Conservation (phyloP, 1,140 invertebrate genomes). For the Drosophila nigromelanica region DNA sequence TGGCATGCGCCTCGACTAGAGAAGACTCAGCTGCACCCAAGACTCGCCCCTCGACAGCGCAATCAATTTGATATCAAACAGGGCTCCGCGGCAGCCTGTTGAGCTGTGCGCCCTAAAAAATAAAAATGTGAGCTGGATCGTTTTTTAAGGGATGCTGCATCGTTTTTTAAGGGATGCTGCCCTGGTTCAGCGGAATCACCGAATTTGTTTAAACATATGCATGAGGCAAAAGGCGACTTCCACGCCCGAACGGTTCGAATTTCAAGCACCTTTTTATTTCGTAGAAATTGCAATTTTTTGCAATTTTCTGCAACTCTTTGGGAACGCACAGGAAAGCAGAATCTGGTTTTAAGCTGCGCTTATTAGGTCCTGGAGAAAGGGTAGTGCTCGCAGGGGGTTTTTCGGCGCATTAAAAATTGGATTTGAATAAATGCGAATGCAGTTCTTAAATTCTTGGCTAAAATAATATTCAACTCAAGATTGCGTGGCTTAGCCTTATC, state of each 20-base stretch:
- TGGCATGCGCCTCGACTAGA: conserved; percentile 25
- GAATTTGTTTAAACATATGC: conserved; percentile 29
- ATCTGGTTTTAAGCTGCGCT: conserved; percentile 25
- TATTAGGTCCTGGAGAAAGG: conserved; percentile 46
- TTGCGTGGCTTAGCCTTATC: conserved; percentile 49
- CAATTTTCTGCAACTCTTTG: conserved; percentile 53
- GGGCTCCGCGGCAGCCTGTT: conserved; percentile 24
- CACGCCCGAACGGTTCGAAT: conserved; percentile 26
- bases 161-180: conserved; percentile 45
- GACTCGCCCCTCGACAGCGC: conserved; percentile 11
- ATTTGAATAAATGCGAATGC: conserved; percentile 41
- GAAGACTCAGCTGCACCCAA: conserved; percentile 33
- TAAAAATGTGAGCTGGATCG: not conserved
- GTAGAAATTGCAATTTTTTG: not conserved
- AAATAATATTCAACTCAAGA: conserved; percentile 21
- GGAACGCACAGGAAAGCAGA: conserved; percentile 17
- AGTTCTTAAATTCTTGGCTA: conserved; percentile 5
- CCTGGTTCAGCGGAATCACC: not conserved
- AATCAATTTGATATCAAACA: conserved; percentile 73
- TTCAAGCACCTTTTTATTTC: conserved; percentile 17
- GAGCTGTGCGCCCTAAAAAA: conserved; percentile 43
- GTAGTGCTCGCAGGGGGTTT: conserved; percentile 28
- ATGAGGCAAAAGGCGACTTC: conserved; percentile 11
- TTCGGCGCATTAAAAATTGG: conserved; percentile 55
- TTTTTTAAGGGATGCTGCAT: conserved; percentile 62